Evolutionary conservation across 2,797 vertebrate species (phyloP).

Genomic region (Novumbra hubbsi): DNA sequence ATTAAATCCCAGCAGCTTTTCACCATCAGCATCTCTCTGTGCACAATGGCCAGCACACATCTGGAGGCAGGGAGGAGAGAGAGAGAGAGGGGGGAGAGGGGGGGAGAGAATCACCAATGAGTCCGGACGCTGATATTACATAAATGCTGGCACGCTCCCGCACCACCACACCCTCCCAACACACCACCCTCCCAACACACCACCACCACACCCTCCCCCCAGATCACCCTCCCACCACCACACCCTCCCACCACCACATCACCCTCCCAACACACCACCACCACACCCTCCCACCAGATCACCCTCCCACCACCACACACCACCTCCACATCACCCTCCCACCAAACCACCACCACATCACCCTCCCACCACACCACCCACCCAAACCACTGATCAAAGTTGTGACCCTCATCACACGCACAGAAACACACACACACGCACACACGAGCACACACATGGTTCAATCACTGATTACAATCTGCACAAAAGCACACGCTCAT

Average conservation of each 20-base stretch:
- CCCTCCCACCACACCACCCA: neutral
- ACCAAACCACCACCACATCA: neutral
- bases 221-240: neutral
- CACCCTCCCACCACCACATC: neutral
- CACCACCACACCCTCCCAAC: neutral
- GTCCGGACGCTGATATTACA: neutral
- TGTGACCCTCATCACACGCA: neutral
- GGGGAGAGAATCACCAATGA: neutral
- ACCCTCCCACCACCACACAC: too few species aligned
- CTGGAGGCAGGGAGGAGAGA: slow-evolving; percentile 1
- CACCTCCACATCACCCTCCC: too few species aligned
- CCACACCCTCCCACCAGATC: neutral
- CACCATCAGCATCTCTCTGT: neutral
- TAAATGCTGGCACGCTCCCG: neutral
- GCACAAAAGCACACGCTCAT: slow-evolving; percentile 3
- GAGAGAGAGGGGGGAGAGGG: neutral
- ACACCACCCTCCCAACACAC: neutral
- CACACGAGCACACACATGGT: slow-evolving; percentile 6
- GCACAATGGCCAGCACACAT: neutral
- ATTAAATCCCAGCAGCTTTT: neutral
- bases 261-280: neutral
- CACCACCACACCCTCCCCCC: too few species aligned
- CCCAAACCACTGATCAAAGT: neutral
- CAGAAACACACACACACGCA: neutral
- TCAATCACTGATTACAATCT: neutral